A percentile compares a stretch with the other conserved stretches of the same genome.
phyloP scores from a whole-genome alignment of 2,113 vertebrate genomes.

The Entosphenus tridentatus region DNA sequence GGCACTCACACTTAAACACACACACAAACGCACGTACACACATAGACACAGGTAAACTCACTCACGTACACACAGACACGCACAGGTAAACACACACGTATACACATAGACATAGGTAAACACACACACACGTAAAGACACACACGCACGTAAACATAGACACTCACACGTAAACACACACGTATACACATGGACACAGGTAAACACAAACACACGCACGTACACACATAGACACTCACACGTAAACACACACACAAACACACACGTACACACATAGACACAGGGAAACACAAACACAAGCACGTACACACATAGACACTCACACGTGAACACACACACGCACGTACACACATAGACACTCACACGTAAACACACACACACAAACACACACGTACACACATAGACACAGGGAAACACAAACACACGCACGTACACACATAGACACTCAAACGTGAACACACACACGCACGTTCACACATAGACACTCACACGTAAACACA shows the following conservation, averaged over 20 bases:
- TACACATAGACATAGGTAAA: background rate
- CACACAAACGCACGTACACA: conserved; percentile 1
- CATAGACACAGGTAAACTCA: background rate
- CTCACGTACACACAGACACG: background rate
- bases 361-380: too few relatives aligned
- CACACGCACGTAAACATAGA: background rate
- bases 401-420: too few relatives aligned
- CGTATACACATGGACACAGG: background rate
- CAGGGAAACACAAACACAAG: too few relatives aligned
- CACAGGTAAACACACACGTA: background rate
- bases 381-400: too few relatives aligned
- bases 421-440: too few relatives aligned
- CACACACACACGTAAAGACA: background rate
- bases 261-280: too few relatives aligned
- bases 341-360: too few relatives aligned
- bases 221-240: background rate
- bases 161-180: background rate
- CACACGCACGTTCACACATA: too few relatives aligned
- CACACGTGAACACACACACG: too few relatives aligned
- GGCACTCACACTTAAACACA: background rate
- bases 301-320: too few relatives aligned
- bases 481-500: too few relatives aligned
- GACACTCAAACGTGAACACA: too few relatives aligned
- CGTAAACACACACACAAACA: background rate
- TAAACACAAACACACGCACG: background rate